Evolutionary conservation across 2,888 invertebrate genomes (phyloP).

Genomic region (Eretmocerus hayati): DNA sequence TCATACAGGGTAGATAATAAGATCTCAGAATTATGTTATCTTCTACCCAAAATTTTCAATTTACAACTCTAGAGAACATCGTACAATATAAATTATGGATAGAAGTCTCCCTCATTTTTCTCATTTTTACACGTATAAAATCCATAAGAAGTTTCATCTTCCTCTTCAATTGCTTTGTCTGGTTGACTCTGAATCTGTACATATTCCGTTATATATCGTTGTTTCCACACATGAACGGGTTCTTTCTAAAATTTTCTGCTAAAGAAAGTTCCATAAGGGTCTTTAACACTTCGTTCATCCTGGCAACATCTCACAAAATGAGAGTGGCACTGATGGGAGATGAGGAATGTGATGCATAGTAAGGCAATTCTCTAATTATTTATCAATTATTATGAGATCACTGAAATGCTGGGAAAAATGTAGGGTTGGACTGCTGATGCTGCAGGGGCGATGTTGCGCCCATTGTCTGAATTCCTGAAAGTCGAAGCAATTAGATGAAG

Average conservation of each 20-base stretch:
- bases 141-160: conserved; percentile 7
- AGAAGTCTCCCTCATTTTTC: conserved; percentile 1
- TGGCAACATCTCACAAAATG: conserved; percentile 3
- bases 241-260: no score
- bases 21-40: no score
- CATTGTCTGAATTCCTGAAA: conserved; percentile 32
- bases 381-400: conserved; percentile 26
- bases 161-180: conserved; percentile 11
- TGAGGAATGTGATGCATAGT: conserved; percentile 19
- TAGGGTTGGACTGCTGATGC: conserved; percentile 35
- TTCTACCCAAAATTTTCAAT: conserved; percentile 4
- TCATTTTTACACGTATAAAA: conserved; percentile 22
- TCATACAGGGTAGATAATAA: no score
- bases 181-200: no score
- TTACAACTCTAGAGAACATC: not conserved
- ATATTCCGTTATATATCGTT: no score
- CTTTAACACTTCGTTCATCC: conserved; percentile 5
- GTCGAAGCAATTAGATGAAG: no score
- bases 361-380: conserved; percentile 18
- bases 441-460: conserved; percentile 34
- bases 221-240: no score
- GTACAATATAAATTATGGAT: conserved; percentile 1
- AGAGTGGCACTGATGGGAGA: conserved; percentile 20
- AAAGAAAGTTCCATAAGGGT: no score
- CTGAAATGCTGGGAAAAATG: conserved; percentile 43